Conservation (phyloP, 1,140 invertebrate genomes). For the Bradysia coprophila region DNA sequence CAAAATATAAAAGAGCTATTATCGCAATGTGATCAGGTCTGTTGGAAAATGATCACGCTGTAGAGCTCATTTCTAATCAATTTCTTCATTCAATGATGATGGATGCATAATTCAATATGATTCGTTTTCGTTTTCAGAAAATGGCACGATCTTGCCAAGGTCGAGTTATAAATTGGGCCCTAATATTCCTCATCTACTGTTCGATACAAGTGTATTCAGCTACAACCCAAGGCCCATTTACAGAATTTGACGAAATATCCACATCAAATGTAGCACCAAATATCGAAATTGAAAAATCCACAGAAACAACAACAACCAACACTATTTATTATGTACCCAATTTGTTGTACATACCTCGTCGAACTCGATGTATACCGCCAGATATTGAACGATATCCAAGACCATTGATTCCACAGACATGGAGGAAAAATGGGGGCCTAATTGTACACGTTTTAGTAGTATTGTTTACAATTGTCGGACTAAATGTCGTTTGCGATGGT, state of each 20-base stretch:
- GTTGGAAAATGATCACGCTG: too few species aligned
- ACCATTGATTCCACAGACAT: slow-evolving; percentile 55
- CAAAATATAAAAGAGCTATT: too few species aligned
- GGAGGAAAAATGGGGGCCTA: slow-evolving; percentile 59
- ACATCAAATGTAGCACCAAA: background rate
- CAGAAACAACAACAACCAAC: background rate
- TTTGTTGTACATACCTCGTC: slow-evolving; percentile 27
- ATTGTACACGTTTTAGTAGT: slow-evolving; percentile 70
- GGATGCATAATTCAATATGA: too few species aligned
- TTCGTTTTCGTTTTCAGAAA: slow-evolving; percentile 9
- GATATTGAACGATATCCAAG: slow-evolving; percentile 78
- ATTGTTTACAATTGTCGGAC: slow-evolving; percentile 75
- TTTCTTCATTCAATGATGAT: too few species aligned
- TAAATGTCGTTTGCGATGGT: slow-evolving; percentile 84
- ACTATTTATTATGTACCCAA: slow-evolving; percentile 3
- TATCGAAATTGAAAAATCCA: background rate
- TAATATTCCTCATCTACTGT: slow-evolving; percentile 20
- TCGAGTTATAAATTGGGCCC: slow-evolving; percentile 21
- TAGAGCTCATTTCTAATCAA: too few species aligned
- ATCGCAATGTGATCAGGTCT: too few species aligned
- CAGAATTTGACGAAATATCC: background rate
- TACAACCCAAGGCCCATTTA: slow-evolving; percentile 6
- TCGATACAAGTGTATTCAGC: slow-evolving; percentile 17
- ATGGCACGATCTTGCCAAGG: slow-evolving; percentile 15
- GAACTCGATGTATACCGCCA: slow-evolving; percentile 53